Conservation (phyloP, 2,797 vertebrate genomes). For the Galagoides demidoff region DNA sequence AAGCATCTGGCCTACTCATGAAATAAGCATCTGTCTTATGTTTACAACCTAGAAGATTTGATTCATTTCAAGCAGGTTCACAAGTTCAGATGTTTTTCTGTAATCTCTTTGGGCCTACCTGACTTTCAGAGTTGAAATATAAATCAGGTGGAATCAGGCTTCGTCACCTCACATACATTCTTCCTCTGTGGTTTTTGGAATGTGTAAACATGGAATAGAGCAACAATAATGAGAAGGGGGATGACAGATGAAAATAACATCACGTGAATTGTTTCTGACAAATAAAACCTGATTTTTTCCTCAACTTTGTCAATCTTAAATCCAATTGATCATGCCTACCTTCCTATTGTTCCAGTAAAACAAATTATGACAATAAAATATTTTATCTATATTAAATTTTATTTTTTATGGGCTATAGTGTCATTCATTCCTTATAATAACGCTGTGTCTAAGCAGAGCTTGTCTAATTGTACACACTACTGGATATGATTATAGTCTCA, state of each 20-base stretch:
- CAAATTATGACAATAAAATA: background rate
- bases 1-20: background rate
- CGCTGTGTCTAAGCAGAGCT: background rate
- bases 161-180: background rate
- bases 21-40: conserved; percentile 26
- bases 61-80: background rate
- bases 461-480: background rate
- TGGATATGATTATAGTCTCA: background rate
- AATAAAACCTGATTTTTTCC: background rate
- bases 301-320: background rate
- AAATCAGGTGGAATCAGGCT: background rate
- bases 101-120: background rate
- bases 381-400: background rate
- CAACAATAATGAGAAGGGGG: background rate
- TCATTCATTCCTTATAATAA: background rate
- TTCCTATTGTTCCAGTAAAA: background rate
- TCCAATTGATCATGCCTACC: background rate
- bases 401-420: background rate
- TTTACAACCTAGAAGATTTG: conserved; percentile 15
- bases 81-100: background rate
- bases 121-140: background rate
- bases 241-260: background rate
- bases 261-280: background rate
- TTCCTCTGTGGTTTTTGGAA: background rate
- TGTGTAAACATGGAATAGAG: background rate